Conservation (phyloP, 2,113 vertebrate genomes). For the Hippopotamus amphibius region DNA sequence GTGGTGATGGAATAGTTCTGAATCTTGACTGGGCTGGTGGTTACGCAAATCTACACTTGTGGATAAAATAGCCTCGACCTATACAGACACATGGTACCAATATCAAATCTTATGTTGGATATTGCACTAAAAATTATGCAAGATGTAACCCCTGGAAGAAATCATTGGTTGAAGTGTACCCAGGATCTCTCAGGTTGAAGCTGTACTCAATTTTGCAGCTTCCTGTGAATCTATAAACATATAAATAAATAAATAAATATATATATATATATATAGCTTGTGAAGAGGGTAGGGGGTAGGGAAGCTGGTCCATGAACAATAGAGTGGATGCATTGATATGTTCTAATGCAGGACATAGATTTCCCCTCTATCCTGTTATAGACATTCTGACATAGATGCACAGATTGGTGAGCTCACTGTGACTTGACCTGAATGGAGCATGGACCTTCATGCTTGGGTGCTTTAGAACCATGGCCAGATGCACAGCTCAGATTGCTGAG, state of each 20-base stretch:
- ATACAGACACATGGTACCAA: accelerated
- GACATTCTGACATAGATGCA: not conserved
- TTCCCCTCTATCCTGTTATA: not conserved
- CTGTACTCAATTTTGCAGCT: not conserved
- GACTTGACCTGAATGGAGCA: not conserved
- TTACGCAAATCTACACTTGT: not conserved
- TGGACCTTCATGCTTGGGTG: not conserved
- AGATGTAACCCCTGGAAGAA: not conserved
- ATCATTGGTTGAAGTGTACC: not conserved
- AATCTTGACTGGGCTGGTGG: accelerated
- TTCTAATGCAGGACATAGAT: not conserved
- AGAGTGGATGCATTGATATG: accelerated
- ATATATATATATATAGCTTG: no score
- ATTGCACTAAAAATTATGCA: not conserved
- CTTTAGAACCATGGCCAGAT: not conserved
- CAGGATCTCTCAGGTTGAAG: no score
- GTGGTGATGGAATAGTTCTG: not conserved
- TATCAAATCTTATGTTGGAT: not conserved
- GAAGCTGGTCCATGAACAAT: accelerated
- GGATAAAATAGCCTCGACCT: not conserved
- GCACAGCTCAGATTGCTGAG: not conserved
- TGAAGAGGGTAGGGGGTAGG: accelerated
- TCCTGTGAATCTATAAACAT: not conserved
- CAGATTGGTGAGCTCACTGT: not conserved
- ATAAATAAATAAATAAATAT: not conserved